Evolutionary conservation across 2,797 vertebrate species (phyloP), one percentile per base, ranked within the genome.

Genomic region (Hipposideros larvatus): DNA sequence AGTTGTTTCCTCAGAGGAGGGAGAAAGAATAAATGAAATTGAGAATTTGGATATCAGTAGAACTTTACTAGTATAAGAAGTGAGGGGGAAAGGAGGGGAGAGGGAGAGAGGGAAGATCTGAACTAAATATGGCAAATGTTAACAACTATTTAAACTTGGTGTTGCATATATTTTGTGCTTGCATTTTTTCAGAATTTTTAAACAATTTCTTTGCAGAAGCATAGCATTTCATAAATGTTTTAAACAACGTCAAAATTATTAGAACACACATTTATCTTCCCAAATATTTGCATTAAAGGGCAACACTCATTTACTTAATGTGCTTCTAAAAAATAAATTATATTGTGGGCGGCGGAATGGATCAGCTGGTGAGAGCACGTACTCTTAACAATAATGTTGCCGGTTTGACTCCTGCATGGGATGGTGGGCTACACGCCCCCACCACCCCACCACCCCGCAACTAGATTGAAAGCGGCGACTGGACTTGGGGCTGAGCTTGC

Each of bases 221-320:
- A 91, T 2, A 77, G 53, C 18, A 11, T 63, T 94, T 95, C 41
- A 55, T 75, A 95, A 92, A 80, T 84, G 59, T 59, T 92, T 91
- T 94, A 96, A 97, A 95, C 86, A 88, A 80, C 84, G 74, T 94
- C 88, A 71, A 75, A 95, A 80, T 87, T 82, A 84, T 74, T 66
- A 95, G 74, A 73, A 74, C 37, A 59, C 8, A 31, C 46, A 88
- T 65, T 86, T 92, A 51, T 96, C 48, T 78, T 95, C 61, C 31
- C 57, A 75, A 97, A 90, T 41, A 71, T 55, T n/a, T 94, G 53
- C 61, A 66, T 61, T 55, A 91, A 96, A 83, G 26, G 79, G 43
- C 66, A 63, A 59, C 41, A 41, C 63, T 92, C 78, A 51, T 79
- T 90, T 88, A 65, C 13, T 37, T 73, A 57, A 51, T 7, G 5